Base-by-base conservation (phyloP, 1,140 invertebrate genomes). In the Cydia fagiglandana region DNA sequence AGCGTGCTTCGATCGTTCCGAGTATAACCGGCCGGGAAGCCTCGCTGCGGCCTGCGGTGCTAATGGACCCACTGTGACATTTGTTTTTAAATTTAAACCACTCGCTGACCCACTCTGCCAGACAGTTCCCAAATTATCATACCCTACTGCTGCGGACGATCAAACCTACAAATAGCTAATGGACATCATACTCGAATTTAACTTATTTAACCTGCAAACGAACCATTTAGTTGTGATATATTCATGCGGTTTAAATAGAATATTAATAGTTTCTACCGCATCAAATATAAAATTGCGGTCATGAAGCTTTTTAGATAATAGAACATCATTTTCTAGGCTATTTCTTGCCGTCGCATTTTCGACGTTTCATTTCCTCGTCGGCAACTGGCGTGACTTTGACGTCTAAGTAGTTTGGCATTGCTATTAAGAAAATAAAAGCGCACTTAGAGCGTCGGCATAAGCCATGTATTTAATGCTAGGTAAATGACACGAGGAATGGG, bases 81-180 rank as follows among this genome's bases (percentile, higher is more conserved):
- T 76, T 84, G 83, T 85, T 90, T 87, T 90, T 89, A 91, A 90
- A 90, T 91, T 88, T 84, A 87, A 83, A 84, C 86, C 81, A 77
- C 81, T 41, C 81, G 75, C 82, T 89, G 87, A 92, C 88, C 89
- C 81, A 89, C 81, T 89, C 81, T 74, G 73, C 9, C 73, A 24
- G 86, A 86, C 84, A 86, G 77, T 83, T 87, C 83, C 81, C 73
- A 80, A 89, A 82, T 86, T 85, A 85, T 85, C 84, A 79, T 80
- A 75, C 73, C 56, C 66, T 38, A 61, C 77, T 45, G 50, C 38
- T 83, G 79, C 76, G 74, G 79, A 76, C 10, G 74, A 64, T 28
- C 76, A 50, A 78, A 76, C 75, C 56, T 75, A 82, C 73, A 68
- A 80, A 64, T 81, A 74, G 68, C 75, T 80, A 81, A 80, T 83